A percentile compares a stretch with the other conserved stretches of the same genome.
Evolutionary conservation across 2,113 vertebrate species (phyloP).

Genomic region (Picathartes gymnocephalus): DNA sequence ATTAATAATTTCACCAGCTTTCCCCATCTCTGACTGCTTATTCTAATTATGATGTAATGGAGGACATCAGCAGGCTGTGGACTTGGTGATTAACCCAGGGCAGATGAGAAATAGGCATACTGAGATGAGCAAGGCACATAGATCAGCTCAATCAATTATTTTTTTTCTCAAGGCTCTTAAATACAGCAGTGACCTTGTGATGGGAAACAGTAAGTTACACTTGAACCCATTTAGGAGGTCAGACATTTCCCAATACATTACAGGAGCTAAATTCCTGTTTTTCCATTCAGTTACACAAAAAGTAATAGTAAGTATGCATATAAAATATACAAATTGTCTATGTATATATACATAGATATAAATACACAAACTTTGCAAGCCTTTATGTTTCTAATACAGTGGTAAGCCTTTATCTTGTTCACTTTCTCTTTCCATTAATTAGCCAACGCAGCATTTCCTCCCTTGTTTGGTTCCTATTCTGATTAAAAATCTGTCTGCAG

Average conservation of each 20-base stretch:
- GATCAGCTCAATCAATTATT: conserved; percentile 84
- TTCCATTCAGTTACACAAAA: not conserved
- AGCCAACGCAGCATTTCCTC: not conserved
- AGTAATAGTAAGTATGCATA: not conserved
- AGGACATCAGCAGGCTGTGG: conserved; percentile 82
- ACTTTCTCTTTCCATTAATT: not conserved
- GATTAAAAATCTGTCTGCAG: not conserved
- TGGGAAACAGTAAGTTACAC: conserved; percentile 79
- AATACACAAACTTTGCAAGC: not conserved
- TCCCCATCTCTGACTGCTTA: conserved; percentile 74
- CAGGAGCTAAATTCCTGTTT: not conserved
- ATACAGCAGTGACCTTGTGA: conserved; percentile 85
- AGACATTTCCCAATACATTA: conserved; percentile 53
- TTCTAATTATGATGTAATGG: conserved; percentile 90
- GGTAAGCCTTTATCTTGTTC: not conserved
- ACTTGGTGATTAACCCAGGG: conserved; percentile 89
- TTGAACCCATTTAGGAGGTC: conserved; percentile 85
- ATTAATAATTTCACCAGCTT: conserved; percentile 72
- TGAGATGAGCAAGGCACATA: conserved; percentile 82
- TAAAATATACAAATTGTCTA: not conserved
- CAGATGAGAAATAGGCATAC: conserved; percentile 85
- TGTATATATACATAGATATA: too few species aligned
- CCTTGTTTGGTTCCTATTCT: not conserved
- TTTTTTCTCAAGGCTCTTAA: conserved; percentile 76
- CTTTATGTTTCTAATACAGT: not conserved